These are phyloP conservation scores for Cheumatopsyche charites DNA, from an alignment of 1,140 invertebrate species.

Conservation along the genomic window DNA sequence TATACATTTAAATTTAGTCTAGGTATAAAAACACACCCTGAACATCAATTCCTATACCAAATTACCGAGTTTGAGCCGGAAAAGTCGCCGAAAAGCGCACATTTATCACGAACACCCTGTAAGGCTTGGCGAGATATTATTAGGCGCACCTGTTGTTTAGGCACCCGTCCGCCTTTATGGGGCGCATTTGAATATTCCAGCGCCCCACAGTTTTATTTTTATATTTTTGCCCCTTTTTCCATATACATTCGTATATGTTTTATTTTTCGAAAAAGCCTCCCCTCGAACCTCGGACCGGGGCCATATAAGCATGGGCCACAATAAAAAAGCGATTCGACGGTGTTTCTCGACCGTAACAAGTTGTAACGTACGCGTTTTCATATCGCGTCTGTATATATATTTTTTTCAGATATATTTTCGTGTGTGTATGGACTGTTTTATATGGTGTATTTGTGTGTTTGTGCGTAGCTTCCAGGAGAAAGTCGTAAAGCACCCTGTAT, in stretches of 20 bases:
- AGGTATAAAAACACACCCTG: too few relatives aligned
- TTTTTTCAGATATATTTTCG: too few relatives aligned
- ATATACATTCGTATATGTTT: background rate
- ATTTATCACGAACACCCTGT: conserved; percentile 43
- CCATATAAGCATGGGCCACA: background rate
- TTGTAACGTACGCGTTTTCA: conserved; percentile 40
- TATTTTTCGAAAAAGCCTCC: too few relatives aligned
- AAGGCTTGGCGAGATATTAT: conserved; percentile 42
- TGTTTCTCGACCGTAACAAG: conserved; percentile 46
- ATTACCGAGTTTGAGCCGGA: too few relatives aligned
- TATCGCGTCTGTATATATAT: conserved; percentile 7
- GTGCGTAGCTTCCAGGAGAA: background rate
- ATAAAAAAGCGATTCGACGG: conserved; percentile 49
- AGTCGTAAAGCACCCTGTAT: conserved; percentile 10
- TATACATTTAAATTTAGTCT: too few relatives aligned
- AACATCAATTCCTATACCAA: too few relatives aligned
- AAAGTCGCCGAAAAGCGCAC: conserved; percentile 2
- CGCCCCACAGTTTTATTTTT: background rate
- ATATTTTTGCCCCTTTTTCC: too few relatives aligned
- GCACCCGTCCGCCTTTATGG: conserved; percentile 38
- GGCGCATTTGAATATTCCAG: conserved; percentile 47
- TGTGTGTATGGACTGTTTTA: too few relatives aligned
- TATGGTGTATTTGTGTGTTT: too few relatives aligned
- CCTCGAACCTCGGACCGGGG: conserved; percentile 4
- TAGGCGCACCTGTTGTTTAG: conserved; percentile 48